Base-by-base conservation (phyloP, 2,113 vertebrate genomes). In the Stegostoma tigrinum region DNA sequence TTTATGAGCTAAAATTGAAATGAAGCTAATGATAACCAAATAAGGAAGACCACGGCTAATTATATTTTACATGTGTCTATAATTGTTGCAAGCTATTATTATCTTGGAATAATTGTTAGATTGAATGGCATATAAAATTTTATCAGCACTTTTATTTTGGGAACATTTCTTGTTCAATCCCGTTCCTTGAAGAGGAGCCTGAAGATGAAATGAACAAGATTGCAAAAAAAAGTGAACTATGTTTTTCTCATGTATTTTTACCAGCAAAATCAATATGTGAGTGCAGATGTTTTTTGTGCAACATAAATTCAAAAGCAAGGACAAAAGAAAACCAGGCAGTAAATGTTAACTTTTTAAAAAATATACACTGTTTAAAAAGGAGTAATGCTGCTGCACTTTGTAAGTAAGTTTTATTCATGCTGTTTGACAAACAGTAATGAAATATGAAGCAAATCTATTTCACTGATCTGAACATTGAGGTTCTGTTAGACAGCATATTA, bases 131-230 rank as follows among this genome's bases (percentile, higher is more conserved):
- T 68, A 24, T 67, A 70, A 68, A 7, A 8, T 94, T 94, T 68
- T 94, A 94, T 68, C 91, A 45, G 7, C 42, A 45, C 38, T 95
- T 95, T 95, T 72, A 95, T 95, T 95, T 95, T 95, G 93, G 68
- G 87, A 72, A 70, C 14, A 48, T 52, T 95, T 70, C 42, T 45
- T 72, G 42, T 34, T 72, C 42, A 72, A 48, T 52, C 34, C 91
- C 48, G 66, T 24, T 72, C 67, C 72, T 38, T 27, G 91, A 45
- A 94, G 64, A n/a, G n/a, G 45, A 72, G 67, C 52, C 42, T 72
- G 94, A 95, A 48, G 27, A 72, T 95, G 23, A 45, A 72, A 52
- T 52, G 94, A 75, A 95, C 42, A 72, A 45, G 38, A 75, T 75
- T 95, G 15, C 8, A 48, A 72, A 45, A 72, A 52, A 45, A 72